phyloP scores from a whole-genome alignment of 1,140 invertebrate species.

The Bombus terrestris region DNA sequence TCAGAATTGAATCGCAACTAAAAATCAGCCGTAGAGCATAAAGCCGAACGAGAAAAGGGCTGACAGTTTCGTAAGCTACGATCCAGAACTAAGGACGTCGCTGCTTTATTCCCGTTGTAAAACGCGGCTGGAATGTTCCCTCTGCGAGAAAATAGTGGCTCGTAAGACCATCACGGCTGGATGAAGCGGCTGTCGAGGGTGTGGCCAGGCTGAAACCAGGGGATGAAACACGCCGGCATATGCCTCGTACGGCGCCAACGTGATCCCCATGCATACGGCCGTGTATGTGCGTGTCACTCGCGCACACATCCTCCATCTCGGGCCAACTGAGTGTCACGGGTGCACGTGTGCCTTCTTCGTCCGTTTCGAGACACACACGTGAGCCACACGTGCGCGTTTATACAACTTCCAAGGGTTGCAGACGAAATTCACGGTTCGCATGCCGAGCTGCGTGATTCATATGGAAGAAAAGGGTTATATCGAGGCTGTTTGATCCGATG shows the following conservation, averaged over 20 bases:
- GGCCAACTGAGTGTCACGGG: constrained; percentile 1
- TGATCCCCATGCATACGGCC: constrained; percentile 79
- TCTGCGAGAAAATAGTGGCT: constrained; percentile 67
- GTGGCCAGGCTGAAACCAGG: neutral
- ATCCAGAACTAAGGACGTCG: constrained; percentile 17
- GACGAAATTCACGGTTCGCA: constrained; percentile 25
- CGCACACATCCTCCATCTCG: constrained; percentile 13
- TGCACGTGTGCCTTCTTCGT: constrained; percentile 20
- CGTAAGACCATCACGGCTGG: constrained; percentile 63
- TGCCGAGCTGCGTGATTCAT: neutral
- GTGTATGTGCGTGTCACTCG: neutral
- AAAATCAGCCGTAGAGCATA: neutral
- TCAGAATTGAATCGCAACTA: neutral
- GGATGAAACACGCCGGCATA: constrained; percentile 63
- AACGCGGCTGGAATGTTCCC: constrained; percentile 64
- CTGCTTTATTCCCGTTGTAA: constrained; percentile 65
- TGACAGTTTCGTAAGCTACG: constrained; percentile 30
- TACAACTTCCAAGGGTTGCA: neutral
- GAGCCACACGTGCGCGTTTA: constrained; percentile 29
- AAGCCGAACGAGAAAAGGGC: neutral
- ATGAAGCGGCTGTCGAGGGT: constrained; percentile 14
- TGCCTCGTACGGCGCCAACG: constrained; percentile 72
- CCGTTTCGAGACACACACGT: constrained; percentile 12
- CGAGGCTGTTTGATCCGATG: neutral
- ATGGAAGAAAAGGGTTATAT: neutral